Conservation (phyloP, 2,113 vertebrate genomes). For the Chionomys nivalis region DNA sequence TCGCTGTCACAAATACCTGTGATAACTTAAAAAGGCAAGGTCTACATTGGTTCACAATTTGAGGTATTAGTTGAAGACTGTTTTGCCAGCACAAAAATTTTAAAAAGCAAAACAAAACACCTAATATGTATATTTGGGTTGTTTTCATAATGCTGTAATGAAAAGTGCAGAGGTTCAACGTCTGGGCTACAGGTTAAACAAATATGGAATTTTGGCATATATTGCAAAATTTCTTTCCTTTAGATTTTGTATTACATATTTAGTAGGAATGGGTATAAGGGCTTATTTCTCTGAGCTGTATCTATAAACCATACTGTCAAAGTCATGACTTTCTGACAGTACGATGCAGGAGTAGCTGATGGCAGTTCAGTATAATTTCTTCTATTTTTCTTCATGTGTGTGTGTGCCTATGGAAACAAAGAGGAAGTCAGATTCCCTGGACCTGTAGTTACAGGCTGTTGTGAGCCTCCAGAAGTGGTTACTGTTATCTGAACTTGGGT, state of each 20-base stretch:
- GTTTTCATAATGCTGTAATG: constrained; percentile 17
- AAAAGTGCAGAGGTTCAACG: not conserved
- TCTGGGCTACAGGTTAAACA: not conserved
- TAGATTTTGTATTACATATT: not conserved
- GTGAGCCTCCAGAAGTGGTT: not conserved
- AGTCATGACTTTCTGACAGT: not conserved
- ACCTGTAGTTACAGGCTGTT: not conserved
- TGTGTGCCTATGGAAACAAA: not conserved
- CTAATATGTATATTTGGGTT: not conserved
- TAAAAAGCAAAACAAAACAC: not conserved
- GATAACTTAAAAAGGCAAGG: not conserved
- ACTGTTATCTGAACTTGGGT: not conserved
- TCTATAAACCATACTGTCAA: not conserved
- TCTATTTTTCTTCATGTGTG: not conserved
- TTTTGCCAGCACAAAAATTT: not conserved
- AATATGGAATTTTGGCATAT: not conserved
- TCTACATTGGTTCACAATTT: not conserved
- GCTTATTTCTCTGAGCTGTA: not conserved
- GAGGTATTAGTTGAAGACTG: not conserved
- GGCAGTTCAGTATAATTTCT: not conserved
- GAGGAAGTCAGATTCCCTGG: not conserved
- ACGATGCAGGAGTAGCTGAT: not conserved
- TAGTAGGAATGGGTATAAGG: not conserved
- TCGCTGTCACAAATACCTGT: not conserved
- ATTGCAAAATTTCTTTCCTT: not conserved